Evolutionary conservation across 2,888 invertebrate genomes (phyloP), one percentile per base, ranked within the genome.

Genomic region (Aspidapion aeneum): DNA sequence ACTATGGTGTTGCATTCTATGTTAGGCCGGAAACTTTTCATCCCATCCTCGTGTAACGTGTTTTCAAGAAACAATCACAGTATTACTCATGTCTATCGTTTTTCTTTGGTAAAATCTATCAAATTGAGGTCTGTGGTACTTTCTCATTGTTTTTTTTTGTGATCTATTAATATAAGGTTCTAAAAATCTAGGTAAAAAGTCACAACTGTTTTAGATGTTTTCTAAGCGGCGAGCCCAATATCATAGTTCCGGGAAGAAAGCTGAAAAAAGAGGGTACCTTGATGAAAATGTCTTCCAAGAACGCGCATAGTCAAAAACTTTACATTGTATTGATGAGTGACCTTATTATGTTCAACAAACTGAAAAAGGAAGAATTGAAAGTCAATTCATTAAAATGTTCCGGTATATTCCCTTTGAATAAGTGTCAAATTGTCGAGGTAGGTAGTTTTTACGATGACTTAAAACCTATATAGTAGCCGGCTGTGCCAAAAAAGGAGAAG

Each of bases 301-400:
- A 82, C 2, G 77, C 78, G 63, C 77, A 76, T 21, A 80, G 84
- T 62, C 69, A 73, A 64, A 85, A 84, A 70, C 79, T 89, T 5
- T 88, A 89, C 74, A 87, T 90, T 66, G 84, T 90, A 67, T 81
- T 91, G 17, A 85, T 90, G 79, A 89, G 85, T 17, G 92, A 92
- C 73, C 87, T 89, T 70, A 81, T 92, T 55, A 81, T 92, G 76
- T 90, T 90, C 73, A 90, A 89, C 72, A 91, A 90, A 79, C 82
- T 86, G 58, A 78, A 83, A 60, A 84, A 85, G 17, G 82, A 84
- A 58, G 81, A 85, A 0, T 80, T 83, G 1, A 83, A 84, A 22
- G 82, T 85, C 12, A 85, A 85, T 71, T 85, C 86, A 0, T 73
- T 90, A 3, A 84, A 85, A 70, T 87, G 89, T 69, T 85, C 85